Base-by-base conservation (phyloP, 2,113 vertebrate species). In the Vidua macroura region DNA sequence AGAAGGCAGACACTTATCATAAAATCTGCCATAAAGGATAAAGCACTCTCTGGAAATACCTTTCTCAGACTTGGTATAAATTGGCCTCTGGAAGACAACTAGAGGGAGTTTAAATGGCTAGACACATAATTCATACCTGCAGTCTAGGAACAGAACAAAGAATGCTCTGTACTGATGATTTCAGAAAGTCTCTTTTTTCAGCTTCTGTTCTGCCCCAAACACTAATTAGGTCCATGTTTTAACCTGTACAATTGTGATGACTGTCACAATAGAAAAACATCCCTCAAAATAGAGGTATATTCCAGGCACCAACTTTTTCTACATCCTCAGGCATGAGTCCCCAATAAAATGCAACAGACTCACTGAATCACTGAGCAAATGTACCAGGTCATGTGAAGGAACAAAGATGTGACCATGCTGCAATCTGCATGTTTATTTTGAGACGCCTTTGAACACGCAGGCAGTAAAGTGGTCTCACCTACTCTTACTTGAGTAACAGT, bases 21-120 rank as follows among this genome's bases (percentile, higher is more conserved):
- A 92, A 96, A 96, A 84, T 55, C 62, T 70, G 74, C 37, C 49
- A 68, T 89, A 94, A 91, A 91, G 39, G 12, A 83, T 59, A 91
- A 89, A 89, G 52, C 56, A 74, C 73, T 74, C 76, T 88, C 69
- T 86, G 66, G 87, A 95, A 92, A 91, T 59, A 84, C 24, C 33
- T 68, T 78, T 70, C 84, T 84, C 66, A 84, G 52, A 30, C 27
- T 74, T 64, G 39, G 48, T 44, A 78, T 72, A 94, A 96, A 94
- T 75, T 67, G 25, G 81, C 39, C 69, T 86, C 89, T 67, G 66
- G 80, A 94, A 96, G 77, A 84, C 64, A 70, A 35, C 75, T 77
- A 73, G n/a, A 46, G 33, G 31, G 37, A 88, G 46, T 70, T 95
- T 86, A 88, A 93, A 95, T 63, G 51, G 35, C 83, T 59, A 84